Conservation (phyloP, 2,113 vertebrate genomes). For the Pygathrix nemaeus region DNA sequence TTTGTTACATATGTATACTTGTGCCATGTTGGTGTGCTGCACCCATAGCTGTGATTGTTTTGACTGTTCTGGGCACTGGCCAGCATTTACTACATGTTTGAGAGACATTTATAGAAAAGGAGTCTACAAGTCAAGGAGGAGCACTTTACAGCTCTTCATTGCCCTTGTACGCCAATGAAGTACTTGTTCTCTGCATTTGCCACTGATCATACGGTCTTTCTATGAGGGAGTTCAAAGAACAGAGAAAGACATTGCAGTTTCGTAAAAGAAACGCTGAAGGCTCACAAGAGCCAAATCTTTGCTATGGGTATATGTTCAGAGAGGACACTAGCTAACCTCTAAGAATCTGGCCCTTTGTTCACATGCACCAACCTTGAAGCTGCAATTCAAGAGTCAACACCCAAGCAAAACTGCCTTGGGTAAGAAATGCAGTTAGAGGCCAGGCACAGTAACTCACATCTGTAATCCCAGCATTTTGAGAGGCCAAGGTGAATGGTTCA, state of each 20-base stretch:
- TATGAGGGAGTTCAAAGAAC: neutral
- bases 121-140: neutral
- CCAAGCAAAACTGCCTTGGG: neutral
- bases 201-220: neutral
- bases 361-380: neutral
- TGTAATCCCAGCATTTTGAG: no score
- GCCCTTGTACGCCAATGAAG: neutral
- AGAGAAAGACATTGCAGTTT: neutral
- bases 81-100: neutral
- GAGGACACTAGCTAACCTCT: neutral
- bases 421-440: neutral
- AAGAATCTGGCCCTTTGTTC: neutral
- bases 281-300: neutral
- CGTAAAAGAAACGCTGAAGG: neutral
- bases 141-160: neutral
- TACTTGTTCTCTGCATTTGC: neutral
- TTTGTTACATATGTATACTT: no score
- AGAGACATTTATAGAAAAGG: neutral
- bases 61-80: neutral
- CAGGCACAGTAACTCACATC: no score
- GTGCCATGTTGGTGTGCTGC: no score
- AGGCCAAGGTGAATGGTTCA: no score
- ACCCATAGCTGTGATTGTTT: neutral
- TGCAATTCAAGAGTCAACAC: neutral
- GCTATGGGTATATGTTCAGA: neutral